Evolutionary conservation across 2,888 invertebrate species (phyloP).

Genomic region (Rhorus exstirpatorius): DNA sequence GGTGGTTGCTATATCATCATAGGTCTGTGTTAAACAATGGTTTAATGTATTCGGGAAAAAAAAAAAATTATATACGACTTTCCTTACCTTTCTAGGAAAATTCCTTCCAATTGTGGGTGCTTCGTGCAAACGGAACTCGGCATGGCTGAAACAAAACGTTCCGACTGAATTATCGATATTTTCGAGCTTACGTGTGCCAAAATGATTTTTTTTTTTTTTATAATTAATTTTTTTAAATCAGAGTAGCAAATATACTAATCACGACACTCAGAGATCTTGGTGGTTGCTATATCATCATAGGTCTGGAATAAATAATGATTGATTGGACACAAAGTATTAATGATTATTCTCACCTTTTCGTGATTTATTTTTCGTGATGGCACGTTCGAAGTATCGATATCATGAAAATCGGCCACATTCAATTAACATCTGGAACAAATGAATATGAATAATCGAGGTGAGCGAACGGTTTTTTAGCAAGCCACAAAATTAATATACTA

Average conservation of each 20-base stretch:
- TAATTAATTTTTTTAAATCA: too few relatives aligned
- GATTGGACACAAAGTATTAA: too few relatives aligned
- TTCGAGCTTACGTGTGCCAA: background rate
- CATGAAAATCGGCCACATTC: too few relatives aligned
- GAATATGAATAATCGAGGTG: too few relatives aligned
- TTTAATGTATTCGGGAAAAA: background rate
- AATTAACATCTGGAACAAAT: too few relatives aligned
- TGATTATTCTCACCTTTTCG: background rate
- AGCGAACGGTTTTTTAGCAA: background rate
- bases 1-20: constrained; percentile 79
- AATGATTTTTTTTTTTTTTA: background rate
- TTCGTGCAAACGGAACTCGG: background rate
- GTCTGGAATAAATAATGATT: too few relatives aligned
- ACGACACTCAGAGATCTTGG: constrained; percentile 77
- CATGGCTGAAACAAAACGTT: background rate
- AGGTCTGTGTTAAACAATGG: background rate
- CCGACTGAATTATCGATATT: background rate
- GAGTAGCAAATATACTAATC: constrained; percentile 77
- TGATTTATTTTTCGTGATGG: too few relatives aligned
- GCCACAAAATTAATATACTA: background rate
- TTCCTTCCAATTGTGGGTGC: background rate
- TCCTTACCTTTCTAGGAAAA: constrained; percentile 3
- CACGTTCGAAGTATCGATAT: too few relatives aligned
- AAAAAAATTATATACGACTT: background rate
- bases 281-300: constrained; percentile 68